Percentiles rank a stretch among this genome's conserved stretches.
phyloP scores from a whole-genome alignment of 2,113 vertebrate species.

The Ranitomeya imitator region DNA sequence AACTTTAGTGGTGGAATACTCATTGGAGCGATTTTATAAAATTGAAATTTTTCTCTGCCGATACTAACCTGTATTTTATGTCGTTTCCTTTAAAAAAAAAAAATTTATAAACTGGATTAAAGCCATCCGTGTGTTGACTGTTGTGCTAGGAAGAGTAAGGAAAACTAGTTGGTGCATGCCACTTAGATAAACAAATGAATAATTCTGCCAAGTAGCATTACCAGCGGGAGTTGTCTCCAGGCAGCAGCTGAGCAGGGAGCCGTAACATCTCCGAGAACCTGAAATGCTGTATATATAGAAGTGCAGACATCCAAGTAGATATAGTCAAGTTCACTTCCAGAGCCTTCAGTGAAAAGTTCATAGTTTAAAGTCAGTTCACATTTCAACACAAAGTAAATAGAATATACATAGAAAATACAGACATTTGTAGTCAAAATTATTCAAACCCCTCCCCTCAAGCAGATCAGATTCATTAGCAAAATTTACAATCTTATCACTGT shows the following conservation, averaged over 20 bases:
- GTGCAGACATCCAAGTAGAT: neutral
- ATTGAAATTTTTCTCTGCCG: neutral
- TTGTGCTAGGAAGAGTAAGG: neutral
- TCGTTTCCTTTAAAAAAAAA: neutral
- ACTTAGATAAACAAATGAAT: slow-evolving; percentile 45
- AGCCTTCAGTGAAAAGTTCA: neutral
- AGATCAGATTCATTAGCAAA: too few relatives aligned
- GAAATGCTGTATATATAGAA: slow-evolving; percentile 5
- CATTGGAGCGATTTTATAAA: neutral
- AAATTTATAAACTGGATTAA: neutral
- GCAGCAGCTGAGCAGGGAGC: slow-evolving; percentile 27
- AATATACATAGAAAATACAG: neutral
- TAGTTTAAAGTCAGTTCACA: neutral
- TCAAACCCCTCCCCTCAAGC: too few relatives aligned
- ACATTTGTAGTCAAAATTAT: too few relatives aligned
- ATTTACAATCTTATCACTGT: too few relatives aligned
- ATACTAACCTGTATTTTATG: neutral
- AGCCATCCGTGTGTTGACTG: neutral
- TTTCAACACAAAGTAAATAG: neutral
- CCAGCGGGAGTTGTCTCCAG: slow-evolving; percentile 41
- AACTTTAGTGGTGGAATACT: neutral
- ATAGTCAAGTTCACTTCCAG: neutral
- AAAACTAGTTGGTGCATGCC: slow-evolving; percentile 1
- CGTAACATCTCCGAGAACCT: slow-evolving; percentile 29
- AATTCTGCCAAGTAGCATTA: slow-evolving; percentile 33